A percentile compares a stretch with the other conserved stretches of the same genome.
Conservation (phyloP, 2,888 invertebrate species). For the Cosmia pyralina region DNA sequence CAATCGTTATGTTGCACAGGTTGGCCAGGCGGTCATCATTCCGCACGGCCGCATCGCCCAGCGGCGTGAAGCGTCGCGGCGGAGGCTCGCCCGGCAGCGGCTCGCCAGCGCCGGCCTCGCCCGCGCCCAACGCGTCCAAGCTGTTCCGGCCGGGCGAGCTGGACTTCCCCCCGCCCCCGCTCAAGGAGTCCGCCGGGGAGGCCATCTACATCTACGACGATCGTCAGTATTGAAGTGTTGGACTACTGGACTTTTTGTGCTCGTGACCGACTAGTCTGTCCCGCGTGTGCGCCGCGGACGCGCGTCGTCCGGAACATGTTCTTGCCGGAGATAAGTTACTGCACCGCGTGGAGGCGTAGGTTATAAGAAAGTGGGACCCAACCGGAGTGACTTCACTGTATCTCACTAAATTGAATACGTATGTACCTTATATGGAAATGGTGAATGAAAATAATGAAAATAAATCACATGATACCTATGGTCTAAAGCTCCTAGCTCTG, state of each 20-base stretch:
- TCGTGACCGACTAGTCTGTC: conserved; percentile 70
- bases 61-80: conserved; percentile 87
- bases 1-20: conserved; percentile 72
- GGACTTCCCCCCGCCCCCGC: conserved; percentile 86
- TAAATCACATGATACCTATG: conserved; percentile 58
- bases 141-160: conserved; percentile 86
- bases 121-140: conserved; percentile 88
- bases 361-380: conserved; percentile 82
- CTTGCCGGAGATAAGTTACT: conserved; percentile 65
- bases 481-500: conserved; percentile 60
- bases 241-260: conserved; percentile 53
- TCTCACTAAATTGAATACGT: conserved; percentile 63
- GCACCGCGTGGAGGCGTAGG: conserved; percentile 73
- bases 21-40: conserved; percentile 93
- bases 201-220: conserved; percentile 90
- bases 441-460: conserved; percentile 54
- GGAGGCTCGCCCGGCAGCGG: conserved; percentile 83
- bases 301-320: conserved; percentile 55
- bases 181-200: conserved; percentile 92
- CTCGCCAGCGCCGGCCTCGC: conserved; percentile 86
- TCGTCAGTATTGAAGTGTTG: conserved; percentile 81
- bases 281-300: conserved; percentile 51
- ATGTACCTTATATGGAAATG: conserved; percentile 63
- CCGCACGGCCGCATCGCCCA: conserved; percentile 85
- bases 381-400: conserved; percentile 76